These are phyloP conservation scores for Siniperca scherzeri DNA, from an alignment of 2,797 vertebrate species.

Conservation along the genomic window DNA sequence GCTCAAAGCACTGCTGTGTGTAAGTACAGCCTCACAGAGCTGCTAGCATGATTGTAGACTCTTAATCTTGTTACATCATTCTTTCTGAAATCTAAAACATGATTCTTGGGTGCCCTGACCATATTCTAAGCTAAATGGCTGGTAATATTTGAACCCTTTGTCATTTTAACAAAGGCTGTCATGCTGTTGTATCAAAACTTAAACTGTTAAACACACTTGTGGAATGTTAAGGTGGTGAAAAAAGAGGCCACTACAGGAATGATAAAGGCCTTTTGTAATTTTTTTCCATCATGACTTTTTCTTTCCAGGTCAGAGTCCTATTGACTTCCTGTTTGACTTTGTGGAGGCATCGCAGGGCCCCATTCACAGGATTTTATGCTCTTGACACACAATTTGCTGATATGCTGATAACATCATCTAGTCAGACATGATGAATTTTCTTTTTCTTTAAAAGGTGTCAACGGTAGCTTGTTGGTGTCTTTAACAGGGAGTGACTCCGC, in stretches of 20 bases:
- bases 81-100: too few species aligned
- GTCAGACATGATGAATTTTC: neutral
- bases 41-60: too few species aligned
- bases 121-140: too few species aligned
- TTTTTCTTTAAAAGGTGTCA: constrained; percentile 55
- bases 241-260: neutral
- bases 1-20: too few species aligned
- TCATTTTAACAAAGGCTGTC: neutral
- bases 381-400: constrained; percentile 52
- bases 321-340: constrained; percentile 81
- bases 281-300: neutral
- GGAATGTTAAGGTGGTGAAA: too few species aligned
- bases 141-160: too few species aligned
- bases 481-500: constrained; percentile 63
- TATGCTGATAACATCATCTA: neutral
- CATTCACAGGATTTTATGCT: constrained; percentile 51
- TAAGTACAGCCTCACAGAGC: too few species aligned
- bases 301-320: constrained; percentile 72
- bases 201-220: too few species aligned
- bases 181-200: too few species aligned
- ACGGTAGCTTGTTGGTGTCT: constrained; percentile 68
- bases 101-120: too few species aligned
- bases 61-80: too few species aligned
- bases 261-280: neutral
- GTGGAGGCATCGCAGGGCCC: constrained; percentile 52